Percentiles rank a stretch among this genome's conserved stretches.
Evolutionary conservation across 2,113 vertebrate species (phyloP).

Genomic region (Telmatochromis sp.): DNA sequence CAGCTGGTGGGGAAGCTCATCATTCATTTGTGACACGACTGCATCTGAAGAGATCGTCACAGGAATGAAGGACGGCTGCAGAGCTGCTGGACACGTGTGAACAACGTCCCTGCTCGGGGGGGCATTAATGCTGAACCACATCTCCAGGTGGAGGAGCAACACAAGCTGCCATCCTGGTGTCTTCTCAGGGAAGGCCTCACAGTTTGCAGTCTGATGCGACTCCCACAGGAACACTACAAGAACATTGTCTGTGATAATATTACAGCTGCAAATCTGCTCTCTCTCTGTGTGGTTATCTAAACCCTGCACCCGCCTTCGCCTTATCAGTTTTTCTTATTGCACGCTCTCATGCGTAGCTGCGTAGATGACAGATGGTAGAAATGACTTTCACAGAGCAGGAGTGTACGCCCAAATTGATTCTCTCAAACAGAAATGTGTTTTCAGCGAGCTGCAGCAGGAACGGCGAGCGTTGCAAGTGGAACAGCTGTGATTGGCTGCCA

Average conservation of each 20-base stretch:
- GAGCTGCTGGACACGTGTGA: background rate
- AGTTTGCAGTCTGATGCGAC: background rate
- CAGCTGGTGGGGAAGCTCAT: background rate
- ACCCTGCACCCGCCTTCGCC: background rate
- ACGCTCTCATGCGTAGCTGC: background rate
- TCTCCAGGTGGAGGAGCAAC: background rate
- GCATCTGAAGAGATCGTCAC: background rate
- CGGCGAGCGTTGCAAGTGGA: background rate
- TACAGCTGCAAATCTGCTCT: background rate
- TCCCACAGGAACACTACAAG: background rate
- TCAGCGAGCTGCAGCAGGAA: background rate
- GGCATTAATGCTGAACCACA: background rate
- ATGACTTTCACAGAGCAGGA: background rate
- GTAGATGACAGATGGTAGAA: background rate
- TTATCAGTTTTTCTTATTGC: background rate
- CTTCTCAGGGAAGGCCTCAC: background rate
- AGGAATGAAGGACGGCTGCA: background rate
- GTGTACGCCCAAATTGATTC: background rate
- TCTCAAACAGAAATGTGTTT: background rate
- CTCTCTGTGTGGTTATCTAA: background rate
- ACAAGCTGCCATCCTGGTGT: background rate
- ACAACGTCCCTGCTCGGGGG: background rate
- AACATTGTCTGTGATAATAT: background rate
- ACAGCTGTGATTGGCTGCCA: background rate
- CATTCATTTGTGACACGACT: background rate